phyloP scores from a whole-genome alignment of 1,140 invertebrate genomes.

The Lordiphosa clarofinis region DNA sequence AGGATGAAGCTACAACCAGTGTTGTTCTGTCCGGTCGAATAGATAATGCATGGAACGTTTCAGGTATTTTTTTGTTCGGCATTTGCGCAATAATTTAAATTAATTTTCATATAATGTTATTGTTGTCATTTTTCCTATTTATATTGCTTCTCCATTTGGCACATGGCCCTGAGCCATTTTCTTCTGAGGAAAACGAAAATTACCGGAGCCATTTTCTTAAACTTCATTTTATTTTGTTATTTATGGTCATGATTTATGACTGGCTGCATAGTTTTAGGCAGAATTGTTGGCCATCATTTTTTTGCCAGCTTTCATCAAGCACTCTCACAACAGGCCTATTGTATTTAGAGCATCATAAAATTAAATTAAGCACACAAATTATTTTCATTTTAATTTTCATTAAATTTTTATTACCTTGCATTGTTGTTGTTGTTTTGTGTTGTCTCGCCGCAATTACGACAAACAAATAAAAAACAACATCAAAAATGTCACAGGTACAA shows the following conservation, averaged over 20 bases:
- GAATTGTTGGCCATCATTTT: constrained; percentile 40
- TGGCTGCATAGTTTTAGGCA: constrained; percentile 69
- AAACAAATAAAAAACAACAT: constrained; percentile 68
- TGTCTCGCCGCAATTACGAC: constrained; percentile 69
- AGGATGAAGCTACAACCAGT: background rate
- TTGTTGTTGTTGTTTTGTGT: constrained; percentile 37
- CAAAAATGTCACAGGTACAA: constrained; percentile 72
- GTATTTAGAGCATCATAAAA: constrained; percentile 65
- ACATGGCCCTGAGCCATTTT: constrained; percentile 11
- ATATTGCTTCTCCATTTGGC: constrained; percentile 68
- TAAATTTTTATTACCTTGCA: constrained; percentile 66
- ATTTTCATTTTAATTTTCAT: constrained; percentile 77
- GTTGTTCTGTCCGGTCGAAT: constrained; percentile 6
- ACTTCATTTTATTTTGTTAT: constrained; percentile 25
- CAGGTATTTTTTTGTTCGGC: constrained; percentile 59
- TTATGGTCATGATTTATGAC: constrained; percentile 69
- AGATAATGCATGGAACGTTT: constrained; percentile 51
- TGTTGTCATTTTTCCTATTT: constrained; percentile 49
- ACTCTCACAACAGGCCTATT: constrained; percentile 14
- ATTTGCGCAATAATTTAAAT: constrained; percentile 72
- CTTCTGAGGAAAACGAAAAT: background rate
- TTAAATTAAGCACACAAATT: constrained; percentile 76
- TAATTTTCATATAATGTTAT: constrained; percentile 77
- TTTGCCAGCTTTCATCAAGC: constrained; percentile 33
- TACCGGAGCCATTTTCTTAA: background rate